Percentiles rank a stretch among this genome's conserved stretches.
phyloP scores from a whole-genome alignment of 2,888 invertebrate species.

The Archips xylosteana region DNA sequence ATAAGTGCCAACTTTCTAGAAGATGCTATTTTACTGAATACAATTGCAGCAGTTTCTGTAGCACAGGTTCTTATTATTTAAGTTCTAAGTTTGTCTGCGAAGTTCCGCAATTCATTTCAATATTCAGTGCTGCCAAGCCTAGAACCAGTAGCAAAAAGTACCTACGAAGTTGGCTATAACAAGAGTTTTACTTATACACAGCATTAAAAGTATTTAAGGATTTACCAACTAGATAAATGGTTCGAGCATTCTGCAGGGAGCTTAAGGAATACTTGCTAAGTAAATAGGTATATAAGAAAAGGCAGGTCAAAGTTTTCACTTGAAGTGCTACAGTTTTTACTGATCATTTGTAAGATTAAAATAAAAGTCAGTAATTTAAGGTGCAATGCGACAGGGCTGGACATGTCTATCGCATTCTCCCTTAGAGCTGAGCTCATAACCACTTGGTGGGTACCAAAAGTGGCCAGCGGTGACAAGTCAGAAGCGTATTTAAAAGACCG shows the following conservation, averaged over 20 bases:
- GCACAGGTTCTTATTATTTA: constrained; percentile 69
- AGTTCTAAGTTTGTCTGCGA: constrained; percentile 66
- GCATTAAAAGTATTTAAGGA: constrained; percentile 50
- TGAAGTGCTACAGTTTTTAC: background rate
- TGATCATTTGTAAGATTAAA: background rate
- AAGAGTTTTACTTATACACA: constrained; percentile 54
- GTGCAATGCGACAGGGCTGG: too few relatives aligned
- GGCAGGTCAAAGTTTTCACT: constrained; percentile 23
- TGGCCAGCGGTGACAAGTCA: too few relatives aligned
- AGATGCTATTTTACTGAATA: constrained; percentile 66
- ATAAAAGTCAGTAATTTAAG: background rate
- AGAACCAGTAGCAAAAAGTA: constrained; percentile 56
- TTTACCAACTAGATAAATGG: constrained; percentile 44
- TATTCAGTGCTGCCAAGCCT: constrained; percentile 65
- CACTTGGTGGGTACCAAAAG: too few relatives aligned
- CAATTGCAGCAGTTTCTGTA: constrained; percentile 64
- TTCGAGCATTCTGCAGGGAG: constrained; percentile 24
- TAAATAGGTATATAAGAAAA: constrained; percentile 25
- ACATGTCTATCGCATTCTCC: too few relatives aligned
- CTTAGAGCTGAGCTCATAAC: too few relatives aligned
- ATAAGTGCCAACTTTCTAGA: constrained; percentile 55
- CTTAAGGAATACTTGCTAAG: constrained; percentile 8
- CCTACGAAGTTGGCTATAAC: constrained; percentile 58
- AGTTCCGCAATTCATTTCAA: constrained; percentile 75
- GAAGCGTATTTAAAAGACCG: too few relatives aligned